Evolutionary conservation across 2,888 invertebrate species (phyloP), one percentile per base, ranked within the genome.

Genomic region (Steinernema hermaphroditum): DNA sequence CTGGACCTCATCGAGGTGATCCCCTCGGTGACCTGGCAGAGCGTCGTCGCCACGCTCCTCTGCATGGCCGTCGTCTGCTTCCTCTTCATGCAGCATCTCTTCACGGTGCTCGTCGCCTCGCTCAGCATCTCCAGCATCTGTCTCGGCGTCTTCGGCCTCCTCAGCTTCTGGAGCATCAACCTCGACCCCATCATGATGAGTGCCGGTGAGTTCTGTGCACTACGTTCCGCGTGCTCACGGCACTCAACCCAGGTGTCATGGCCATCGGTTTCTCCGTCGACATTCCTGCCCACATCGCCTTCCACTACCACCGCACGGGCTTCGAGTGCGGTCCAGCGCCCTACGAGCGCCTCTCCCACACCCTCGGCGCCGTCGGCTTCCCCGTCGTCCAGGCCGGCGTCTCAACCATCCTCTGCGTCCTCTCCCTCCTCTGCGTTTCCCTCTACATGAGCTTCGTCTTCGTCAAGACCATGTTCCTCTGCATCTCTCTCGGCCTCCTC

Each of bases 191-290:
- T 83, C 69, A 80, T 80, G 27, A 82, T 83, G 82, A 78, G 83
- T 0, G 78, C 82, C 0, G 73, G 82, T n/a, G n/a, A n/a, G n/a
- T n/a, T n/a, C n/a, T n/a, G n/a, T n/a, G n/a, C n/a, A n/a, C n/a
- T n/a, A n/a, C n/a, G n/a, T n/a, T n/a, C n/a, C n/a, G n/a, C n/a
- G n/a, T n/a, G n/a, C n/a, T n/a, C n/a, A n/a, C n/a, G n/a, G n/a
- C n/a, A n/a, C n/a, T n/a, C n/a, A n/a, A n/a, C n/a, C n/a, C n/a
- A n/a, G n/a, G n/a, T 72, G 77, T 84, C 27, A 82, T 84, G 44
- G 80, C 84, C 0, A 82, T 84, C 68, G 84, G 84, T 4, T 83
- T 83, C 77, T 80, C 80, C 0, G 82, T 84, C n/a, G 84, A 84
- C 54, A 83, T 84, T 16, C 84, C 84, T 0, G 82, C 82, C 4